These are phyloP conservation scores for Melitaea athalia DNA, from an alignment of 2,888 invertebrate species.

Conservation along the genomic window DNA sequence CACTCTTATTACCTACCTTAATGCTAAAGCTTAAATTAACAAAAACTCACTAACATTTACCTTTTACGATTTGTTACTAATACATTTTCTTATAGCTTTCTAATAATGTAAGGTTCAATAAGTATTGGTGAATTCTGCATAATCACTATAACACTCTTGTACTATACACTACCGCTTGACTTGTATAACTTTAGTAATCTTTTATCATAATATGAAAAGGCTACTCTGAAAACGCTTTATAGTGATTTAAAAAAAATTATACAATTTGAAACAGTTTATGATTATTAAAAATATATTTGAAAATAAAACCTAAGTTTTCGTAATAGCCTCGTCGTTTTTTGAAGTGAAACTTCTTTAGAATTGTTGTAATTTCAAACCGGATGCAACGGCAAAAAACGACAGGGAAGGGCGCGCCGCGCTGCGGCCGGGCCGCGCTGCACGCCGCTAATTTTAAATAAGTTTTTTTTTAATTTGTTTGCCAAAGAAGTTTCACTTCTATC, in stretches of 20 bases:
- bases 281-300: no score
- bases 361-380: no score
- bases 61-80: slow-evolving; percentile 34
- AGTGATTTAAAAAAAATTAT: neutral
- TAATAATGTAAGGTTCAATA: slow-evolving; percentile 17
- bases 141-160: slow-evolving; percentile 33
- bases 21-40: slow-evolving; percentile 36
- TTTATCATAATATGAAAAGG: slow-evolving; percentile 16
- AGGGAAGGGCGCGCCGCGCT: no score
- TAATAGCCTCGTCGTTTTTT: slow-evolving; percentile 4
- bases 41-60: slow-evolving; percentile 24
- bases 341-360: no score
- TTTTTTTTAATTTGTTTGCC: no score
- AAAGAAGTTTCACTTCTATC: no score
- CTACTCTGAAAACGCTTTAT: slow-evolving; percentile 13
- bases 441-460: no score
- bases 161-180: slow-evolving; percentile 41
- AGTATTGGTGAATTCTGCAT: slow-evolving; percentile 25
- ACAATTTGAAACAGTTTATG: no score
- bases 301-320: slow-evolving; percentile 4
- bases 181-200: slow-evolving; percentile 11
- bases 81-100: slow-evolving; percentile 25
- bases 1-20: slow-evolving; percentile 26
- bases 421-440: no score
- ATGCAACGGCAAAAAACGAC: no score